A percentile compares a stretch with the other conserved stretches of the same genome.
phyloP scores from a whole-genome alignment of 2,888 invertebrate genomes.

The Teleogryllus oceanicus region DNA sequence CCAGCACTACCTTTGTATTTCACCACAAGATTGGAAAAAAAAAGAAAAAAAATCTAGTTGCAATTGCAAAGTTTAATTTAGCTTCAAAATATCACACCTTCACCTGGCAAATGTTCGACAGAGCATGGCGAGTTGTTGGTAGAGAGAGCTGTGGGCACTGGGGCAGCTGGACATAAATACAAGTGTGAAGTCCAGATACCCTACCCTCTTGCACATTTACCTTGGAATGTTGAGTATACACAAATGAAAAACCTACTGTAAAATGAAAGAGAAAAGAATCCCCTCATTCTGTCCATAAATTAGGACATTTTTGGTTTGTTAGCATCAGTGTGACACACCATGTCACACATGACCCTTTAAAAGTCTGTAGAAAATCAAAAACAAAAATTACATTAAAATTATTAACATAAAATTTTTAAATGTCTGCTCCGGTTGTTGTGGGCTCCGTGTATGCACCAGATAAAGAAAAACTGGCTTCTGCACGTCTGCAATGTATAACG shows the following conservation, averaged over 20 bases:
- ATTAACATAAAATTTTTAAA: not conserved
- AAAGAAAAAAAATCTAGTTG: not conserved
- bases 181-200: not conserved
- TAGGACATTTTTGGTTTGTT: not conserved
- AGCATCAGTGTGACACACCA: not conserved
- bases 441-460: not conserved
- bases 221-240: slow-evolving; percentile 25
- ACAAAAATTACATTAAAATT: not conserved
- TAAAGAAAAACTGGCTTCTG: slow-evolving; percentile 18
- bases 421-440: not conserved
- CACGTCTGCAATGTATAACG: slow-evolving; percentile 5
- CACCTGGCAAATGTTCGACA: not conserved
- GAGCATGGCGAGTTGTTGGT: not conserved
- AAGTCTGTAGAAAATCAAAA: not conserved
- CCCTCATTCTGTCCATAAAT: slow-evolving; percentile 5
- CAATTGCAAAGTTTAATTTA: slow-evolving; percentile 2
- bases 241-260: not conserved
- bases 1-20: not conserved
- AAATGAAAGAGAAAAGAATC: not conserved
- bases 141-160: slow-evolving; percentile 11
- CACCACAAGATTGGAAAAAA: not conserved
- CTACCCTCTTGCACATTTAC: not conserved
- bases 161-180: not conserved
- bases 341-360: slow-evolving; percentile 9
- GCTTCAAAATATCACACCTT: not conserved